Evolutionary conservation across 2,888 invertebrate genomes (phyloP), one percentile per base, ranked within the genome.

Genomic region (Mycalesis mineus): DNA sequence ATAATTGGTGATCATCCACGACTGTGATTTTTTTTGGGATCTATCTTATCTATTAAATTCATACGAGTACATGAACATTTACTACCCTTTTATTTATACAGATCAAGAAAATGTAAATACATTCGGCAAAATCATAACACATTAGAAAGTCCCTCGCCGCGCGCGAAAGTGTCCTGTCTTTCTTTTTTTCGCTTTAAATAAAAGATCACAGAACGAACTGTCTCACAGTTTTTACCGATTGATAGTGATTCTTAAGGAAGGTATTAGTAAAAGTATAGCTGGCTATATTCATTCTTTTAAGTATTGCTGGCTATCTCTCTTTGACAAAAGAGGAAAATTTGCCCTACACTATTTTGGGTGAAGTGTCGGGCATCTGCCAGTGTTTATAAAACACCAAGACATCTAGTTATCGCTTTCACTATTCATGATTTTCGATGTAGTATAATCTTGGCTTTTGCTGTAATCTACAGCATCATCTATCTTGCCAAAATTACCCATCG

Each of bases 391-490:
- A 48, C 9, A 28, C 14, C n/a, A 9, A 17, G 9, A 37, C 3
- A 39, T 36, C 48, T 60, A 66, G 40, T 66, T 66, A 14, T 67
- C 66, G 59, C 62, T 59, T 56, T 86, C 87, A 68, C 68, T 75
- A 33, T 65, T 69, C 33, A 73, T 63, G 56, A 64, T 71, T 72
- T 85, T 84, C 51, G 68, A 75, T 37, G 74, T 77, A 61, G 75
- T 77, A 60, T 84, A 88, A 68, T 88, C 88, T 66, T 81, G 81
- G 56, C 84, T 84, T 68, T 85, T 88, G 1, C 74, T 78, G 68
- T 84, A 88, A 63, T 87, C 88, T 57, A 83, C 75, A 7, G 78
- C 81, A 48, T 88, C 85, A 11, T 88, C 87, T 55, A 83, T 81
- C 66, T 85, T 85, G 2, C 82, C 75, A 65, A 84, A 86, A 64